Percentiles rank a stretch among this genome's conserved stretches.
phyloP scores from a whole-genome alignment of 2,888 invertebrate genomes.

The Plebejus anna region DNA sequence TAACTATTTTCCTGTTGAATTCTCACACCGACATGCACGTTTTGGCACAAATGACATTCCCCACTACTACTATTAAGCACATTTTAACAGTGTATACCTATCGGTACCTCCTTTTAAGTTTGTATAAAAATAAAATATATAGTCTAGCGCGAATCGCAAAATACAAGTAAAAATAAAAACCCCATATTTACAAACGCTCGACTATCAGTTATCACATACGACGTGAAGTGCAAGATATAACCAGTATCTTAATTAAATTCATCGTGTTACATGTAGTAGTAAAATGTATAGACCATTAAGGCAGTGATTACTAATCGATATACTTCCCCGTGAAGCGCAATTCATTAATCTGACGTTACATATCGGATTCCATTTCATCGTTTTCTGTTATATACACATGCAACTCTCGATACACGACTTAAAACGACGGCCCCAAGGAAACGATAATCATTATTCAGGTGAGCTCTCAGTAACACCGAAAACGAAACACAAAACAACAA shows the following conservation, averaged over 20 bases:
- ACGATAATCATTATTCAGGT: slow-evolving; percentile 78
- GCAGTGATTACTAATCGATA: slow-evolving; percentile 36
- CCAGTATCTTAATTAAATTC: slow-evolving; percentile 24
- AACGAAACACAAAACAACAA: slow-evolving; percentile 75
- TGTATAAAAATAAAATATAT: slow-evolving; percentile 27
- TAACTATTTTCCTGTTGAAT: slow-evolving; percentile 14
- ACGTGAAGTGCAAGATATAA: slow-evolving; percentile 27
- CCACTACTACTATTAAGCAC: slow-evolving; percentile 19
- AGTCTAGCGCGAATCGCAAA: slow-evolving; percentile 24
- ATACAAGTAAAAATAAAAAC: slow-evolving; percentile 26
- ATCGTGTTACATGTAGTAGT: slow-evolving; percentile 12
- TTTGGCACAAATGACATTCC: slow-evolving; percentile 24
- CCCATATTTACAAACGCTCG: slow-evolving; percentile 19
- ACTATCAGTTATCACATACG: slow-evolving; percentile 26
- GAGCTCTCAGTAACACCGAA: slow-evolving; percentile 67
- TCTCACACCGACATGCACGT: slow-evolving; percentile 19
- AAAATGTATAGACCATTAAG: slow-evolving; percentile 37
- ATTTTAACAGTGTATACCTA: slow-evolving; percentile 14
- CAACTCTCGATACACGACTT: slow-evolving; percentile 33
- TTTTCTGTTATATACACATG: slow-evolving; percentile 35
- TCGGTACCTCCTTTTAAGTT: neutral
- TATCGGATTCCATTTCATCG: slow-evolving; percentile 1
- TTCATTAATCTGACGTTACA: slow-evolving; percentile 26
- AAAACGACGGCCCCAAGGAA: slow-evolving; percentile 56
- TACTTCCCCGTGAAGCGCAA: slow-evolving; percentile 29